These are phyloP conservation scores for Diplolepis rosae DNA, from an alignment of 2,888 invertebrate genomes.

Conservation along the genomic window DNA sequence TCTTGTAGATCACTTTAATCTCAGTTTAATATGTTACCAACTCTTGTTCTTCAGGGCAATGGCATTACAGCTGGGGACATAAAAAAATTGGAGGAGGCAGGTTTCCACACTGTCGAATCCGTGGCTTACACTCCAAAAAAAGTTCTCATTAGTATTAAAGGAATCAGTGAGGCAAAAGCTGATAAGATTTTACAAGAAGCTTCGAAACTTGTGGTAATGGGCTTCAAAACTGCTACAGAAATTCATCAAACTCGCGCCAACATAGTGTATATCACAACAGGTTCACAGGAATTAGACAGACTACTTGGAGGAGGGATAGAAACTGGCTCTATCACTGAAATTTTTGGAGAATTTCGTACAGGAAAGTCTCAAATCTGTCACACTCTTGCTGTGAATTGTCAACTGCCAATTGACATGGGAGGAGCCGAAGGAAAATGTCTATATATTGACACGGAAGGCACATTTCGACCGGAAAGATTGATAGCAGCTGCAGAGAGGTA, in stretches of 20 bases:
- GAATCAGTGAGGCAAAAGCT: constrained; percentile 97
- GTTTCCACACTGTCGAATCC: constrained; percentile 95
- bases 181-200: constrained; percentile 95
- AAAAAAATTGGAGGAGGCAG: constrained; percentile 94
- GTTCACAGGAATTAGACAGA: constrained; percentile 94
- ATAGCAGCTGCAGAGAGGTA: constrained; percentile 94
- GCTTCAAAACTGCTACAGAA: constrained; percentile 97
- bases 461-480: constrained; percentile 96
- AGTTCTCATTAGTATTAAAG: constrained; percentile 89
- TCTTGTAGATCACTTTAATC: too few relatives aligned
- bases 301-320: constrained; percentile 96
- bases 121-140: constrained; percentile 97
- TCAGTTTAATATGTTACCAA: too few relatives aligned
- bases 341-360: constrained; percentile 98
- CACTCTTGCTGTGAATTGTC: constrained; percentile 97
- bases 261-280: constrained; percentile 95
- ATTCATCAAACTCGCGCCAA: constrained; percentile 96
- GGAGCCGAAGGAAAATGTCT: constrained; percentile 99
- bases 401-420: constrained; percentile 97
- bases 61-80: constrained; percentile 93
- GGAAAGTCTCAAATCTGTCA: constrained; percentile 99
- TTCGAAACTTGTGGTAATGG: constrained; percentile 95
- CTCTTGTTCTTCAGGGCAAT: constrained; percentile 82
- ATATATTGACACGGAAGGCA: constrained; percentile 98
- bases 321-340: constrained; percentile 98